phyloP scores from a whole-genome alignment of 35 echinoderm and acorn worm species.

The Ophioderma brevispina region DNA sequence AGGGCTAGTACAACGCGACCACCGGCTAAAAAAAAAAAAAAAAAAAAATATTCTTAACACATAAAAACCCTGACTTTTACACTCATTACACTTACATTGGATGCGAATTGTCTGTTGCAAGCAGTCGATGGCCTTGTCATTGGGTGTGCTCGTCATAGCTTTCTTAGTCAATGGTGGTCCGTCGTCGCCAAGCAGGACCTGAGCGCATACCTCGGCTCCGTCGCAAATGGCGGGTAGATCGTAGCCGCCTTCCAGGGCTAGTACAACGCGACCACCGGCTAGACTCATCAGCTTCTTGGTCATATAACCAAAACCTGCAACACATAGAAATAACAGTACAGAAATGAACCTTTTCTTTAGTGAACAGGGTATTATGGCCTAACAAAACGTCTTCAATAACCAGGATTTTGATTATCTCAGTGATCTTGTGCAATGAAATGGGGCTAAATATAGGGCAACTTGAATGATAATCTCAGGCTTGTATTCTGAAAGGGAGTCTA shows the following conservation, averaged over 20 bases:
- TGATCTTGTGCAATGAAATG: too few species aligned
- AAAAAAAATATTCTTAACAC: too few species aligned
- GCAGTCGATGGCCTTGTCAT: constrained; percentile 79
- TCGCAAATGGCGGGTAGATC: constrained; percentile 92
- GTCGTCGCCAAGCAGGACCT: constrained; percentile 86
- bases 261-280: constrained; percentile 86
- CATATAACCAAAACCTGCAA: constrained; percentile 95
- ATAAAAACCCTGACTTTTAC: too few species aligned
- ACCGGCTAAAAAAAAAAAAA: constrained; percentile 65
- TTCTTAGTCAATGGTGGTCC: constrained; percentile 58
- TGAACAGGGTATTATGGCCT: too few species aligned
- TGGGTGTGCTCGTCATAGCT: constrained; percentile 48
- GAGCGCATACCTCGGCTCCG: constrained; percentile 85
- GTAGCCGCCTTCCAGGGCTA: constrained; percentile 93
- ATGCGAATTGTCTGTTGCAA: constrained; percentile 74
- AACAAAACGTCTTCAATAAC: background rate
- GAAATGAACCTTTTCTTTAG: too few species aligned
- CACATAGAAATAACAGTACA: background rate
- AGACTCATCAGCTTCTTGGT: constrained; percentile 87
- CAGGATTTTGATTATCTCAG: too few species aligned
- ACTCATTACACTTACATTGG: constrained; percentile 62
- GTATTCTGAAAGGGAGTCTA: too few species aligned
- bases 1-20: constrained; percentile 88
- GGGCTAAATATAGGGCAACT: too few species aligned
- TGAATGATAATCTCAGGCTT: too few species aligned